Conservation (phyloP, 2,113 vertebrate species). For the Crotalus viridis region DNA sequence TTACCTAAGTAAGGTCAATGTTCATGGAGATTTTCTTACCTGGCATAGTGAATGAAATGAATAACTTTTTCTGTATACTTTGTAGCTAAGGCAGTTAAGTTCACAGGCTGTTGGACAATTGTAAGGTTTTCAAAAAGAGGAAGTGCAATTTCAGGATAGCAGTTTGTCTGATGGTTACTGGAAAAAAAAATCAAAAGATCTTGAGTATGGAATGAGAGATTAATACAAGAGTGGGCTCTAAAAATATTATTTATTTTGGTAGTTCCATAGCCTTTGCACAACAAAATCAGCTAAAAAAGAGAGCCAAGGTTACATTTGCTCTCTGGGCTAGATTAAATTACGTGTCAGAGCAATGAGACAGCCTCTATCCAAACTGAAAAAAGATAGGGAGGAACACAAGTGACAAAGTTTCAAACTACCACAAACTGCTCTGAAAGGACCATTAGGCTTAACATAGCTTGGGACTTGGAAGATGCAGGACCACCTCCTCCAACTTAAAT, state of each 20-base stretch:
- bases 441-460: rapidly evolving
- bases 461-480: neutral
- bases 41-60: slow-evolving; percentile 77
- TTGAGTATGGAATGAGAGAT: neutral
- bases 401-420: rapidly evolving
- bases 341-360: neutral
- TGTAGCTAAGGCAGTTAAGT: slow-evolving; percentile 77
- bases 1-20: neutral
- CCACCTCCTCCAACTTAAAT: neutral
- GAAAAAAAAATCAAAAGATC: neutral
- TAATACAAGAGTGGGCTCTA: neutral
- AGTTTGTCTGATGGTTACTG: slow-evolving; percentile 60
- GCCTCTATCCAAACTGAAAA: neutral
- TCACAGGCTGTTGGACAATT: slow-evolving; percentile 86
- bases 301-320: neutral
- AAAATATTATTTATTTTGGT: neutral
- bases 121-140: slow-evolving; percentile 85
- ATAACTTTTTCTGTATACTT: slow-evolving; percentile 73
- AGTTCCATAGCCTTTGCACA: neutral
- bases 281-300: neutral
- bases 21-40: slow-evolving; percentile 66
- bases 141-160: slow-evolving; percentile 80
- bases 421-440: rapidly evolving
- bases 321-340: neutral
- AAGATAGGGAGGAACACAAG: neutral